A percentile compares a stretch with the other conserved stretches of the same genome.
phyloP scores from a whole-genome alignment of 2,888 invertebrate species.

The Microctonus aethiopoides region DNA sequence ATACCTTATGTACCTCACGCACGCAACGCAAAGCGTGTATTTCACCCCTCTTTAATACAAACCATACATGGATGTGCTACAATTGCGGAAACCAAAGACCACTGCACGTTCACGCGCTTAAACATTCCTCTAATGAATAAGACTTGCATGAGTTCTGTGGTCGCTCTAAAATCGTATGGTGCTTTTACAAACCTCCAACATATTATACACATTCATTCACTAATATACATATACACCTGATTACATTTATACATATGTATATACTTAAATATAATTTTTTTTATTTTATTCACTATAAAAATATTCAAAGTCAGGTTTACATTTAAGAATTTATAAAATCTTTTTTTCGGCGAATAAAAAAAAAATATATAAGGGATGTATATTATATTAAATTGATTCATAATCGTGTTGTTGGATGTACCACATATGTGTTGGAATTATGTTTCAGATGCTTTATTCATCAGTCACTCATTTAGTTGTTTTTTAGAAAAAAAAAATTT shows the following conservation, averaged over 20 bases:
- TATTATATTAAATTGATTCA: conserved; percentile 16
- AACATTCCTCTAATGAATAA: conserved; percentile 30
- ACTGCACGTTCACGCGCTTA: conserved; percentile 15
- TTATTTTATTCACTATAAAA: neutral
- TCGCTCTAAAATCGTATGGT: neutral
- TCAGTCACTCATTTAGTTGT: no score
- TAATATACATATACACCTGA: neutral
- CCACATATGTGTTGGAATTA: no score
- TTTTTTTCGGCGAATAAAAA: neutral
- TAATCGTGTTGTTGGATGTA: conserved; percentile 1
- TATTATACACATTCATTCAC: conserved; percentile 3
- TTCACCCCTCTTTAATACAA: conserved; percentile 19
- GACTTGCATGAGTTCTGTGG: neutral
- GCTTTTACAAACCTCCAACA: conserved; percentile 5
- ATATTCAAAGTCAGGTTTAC: neutral
- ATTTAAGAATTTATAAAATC: no score
- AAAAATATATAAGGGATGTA: neutral
- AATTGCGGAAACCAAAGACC: conserved; percentile 28
- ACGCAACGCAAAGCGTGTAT: conserved; percentile 8
- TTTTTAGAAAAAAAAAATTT: no score
- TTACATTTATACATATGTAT: neutral
- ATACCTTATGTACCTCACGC: neutral
- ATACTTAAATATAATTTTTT: neutral
- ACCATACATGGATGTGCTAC: conserved; percentile 9
- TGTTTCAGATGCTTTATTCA: no score